Percentiles rank a stretch among this genome's conserved stretches.
phyloP scores from a whole-genome alignment of 2,888 invertebrate species.

The Steinernema hermaphroditum region DNA sequence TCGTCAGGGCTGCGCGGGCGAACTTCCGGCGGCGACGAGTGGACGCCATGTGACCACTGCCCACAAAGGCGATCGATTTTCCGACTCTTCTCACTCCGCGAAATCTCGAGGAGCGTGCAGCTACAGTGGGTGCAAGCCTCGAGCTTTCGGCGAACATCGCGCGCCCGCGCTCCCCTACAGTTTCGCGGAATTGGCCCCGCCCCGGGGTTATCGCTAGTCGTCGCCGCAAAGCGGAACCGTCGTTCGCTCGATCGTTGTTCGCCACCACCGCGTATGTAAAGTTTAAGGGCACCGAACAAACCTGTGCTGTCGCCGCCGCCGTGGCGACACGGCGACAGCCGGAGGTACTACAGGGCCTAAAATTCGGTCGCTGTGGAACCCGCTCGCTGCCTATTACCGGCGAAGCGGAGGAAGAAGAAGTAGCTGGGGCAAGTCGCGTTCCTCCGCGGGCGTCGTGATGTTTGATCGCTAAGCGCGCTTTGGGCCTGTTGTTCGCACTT shows the following conservation, averaged over 20 bases:
- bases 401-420: not conserved
- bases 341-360: not conserved
- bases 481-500: not conserved
- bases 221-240: not conserved
- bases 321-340: not conserved
- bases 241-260: not conserved
- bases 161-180: too few relatives aligned
- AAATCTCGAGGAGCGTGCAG: too few relatives aligned
- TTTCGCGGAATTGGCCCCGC: too few relatives aligned
- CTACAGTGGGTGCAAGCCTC: too few relatives aligned
- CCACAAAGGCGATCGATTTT: slow-evolving; percentile 22
- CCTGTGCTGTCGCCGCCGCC: not conserved
- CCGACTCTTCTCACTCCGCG: not conserved
- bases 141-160: too few relatives aligned
- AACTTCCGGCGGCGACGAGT: not conserved
- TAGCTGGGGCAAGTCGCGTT: not conserved
- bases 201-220: not conserved
- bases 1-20: not conserved
- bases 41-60: slow-evolving; percentile 15
- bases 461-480: not conserved
- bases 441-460: not conserved
- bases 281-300: not conserved
- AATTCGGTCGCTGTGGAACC: slow-evolving; percentile 9
- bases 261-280: slow-evolving; percentile 8
- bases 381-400: not conserved